A percentile compares a stretch with the other conserved stretches of the same genome.
These are phyloP conservation scores for Xanthia icteritia DNA, from an alignment of 2,888 invertebrate genomes.

Conservation along the genomic window DNA sequence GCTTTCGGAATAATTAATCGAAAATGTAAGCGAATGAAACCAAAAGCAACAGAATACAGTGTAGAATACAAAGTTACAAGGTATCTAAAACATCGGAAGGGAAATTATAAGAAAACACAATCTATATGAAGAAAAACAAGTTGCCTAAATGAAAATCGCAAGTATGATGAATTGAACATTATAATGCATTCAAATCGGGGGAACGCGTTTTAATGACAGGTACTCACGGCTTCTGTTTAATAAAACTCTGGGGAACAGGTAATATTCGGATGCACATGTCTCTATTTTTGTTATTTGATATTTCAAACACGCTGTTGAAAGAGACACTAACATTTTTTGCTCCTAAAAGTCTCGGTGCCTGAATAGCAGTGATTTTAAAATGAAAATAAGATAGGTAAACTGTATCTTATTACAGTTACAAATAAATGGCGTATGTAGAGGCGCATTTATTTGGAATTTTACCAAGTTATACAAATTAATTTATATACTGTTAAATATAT, in stretches of 20 bases:
- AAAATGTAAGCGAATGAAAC: conserved; percentile 43
- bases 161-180: background rate
- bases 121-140: background rate
- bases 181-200: background rate
- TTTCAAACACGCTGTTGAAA: background rate
- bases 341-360: background rate
- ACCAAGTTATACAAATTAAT: background rate
- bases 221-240: background rate
- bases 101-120: conserved; percentile 24
- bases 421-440: background rate
- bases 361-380: background rate
- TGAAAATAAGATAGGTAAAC: background rate
- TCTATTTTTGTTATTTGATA: background rate
- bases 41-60: conserved; percentile 13
- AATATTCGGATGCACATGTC: background rate
- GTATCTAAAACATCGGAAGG: conserved; percentile 1
- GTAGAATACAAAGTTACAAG: conserved; percentile 23
- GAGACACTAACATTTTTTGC: background rate
- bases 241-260: background rate
- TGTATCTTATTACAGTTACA: too few species aligned
- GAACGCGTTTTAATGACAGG: conserved; percentile 1
- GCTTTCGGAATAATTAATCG: conserved; percentile 48
- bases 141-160: background rate
- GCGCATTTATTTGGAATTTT: background rate
- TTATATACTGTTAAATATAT: background rate